Conservation (phyloP, 2,888 invertebrate species). For the Phyllotreta cruciferae region DNA sequence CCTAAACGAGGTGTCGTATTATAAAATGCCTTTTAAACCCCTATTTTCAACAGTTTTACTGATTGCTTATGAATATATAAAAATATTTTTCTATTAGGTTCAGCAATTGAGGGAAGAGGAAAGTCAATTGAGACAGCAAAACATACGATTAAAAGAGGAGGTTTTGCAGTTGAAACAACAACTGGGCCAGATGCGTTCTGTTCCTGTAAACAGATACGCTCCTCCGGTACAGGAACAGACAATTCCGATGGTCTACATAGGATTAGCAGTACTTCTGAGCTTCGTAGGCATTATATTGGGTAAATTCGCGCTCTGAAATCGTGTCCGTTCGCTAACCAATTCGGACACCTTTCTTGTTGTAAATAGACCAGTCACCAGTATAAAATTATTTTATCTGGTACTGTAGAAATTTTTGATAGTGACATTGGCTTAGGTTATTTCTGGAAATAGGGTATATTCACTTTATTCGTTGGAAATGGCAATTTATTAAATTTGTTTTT, state of each 20-base stretch:
- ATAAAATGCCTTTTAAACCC: too few species aligned
- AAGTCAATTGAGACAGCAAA: constrained; percentile 82
- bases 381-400: constrained; percentile 25
- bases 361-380: constrained; percentile 27
- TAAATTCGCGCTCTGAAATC: constrained; percentile 83
- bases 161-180: constrained; percentile 67
- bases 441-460: constrained; percentile 29
- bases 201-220: constrained; percentile 63
- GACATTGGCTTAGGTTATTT: constrained; percentile 26
- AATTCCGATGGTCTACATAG: constrained; percentile 69
- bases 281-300: constrained; percentile 79
- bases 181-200: constrained; percentile 50
- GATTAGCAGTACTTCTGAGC: constrained; percentile 72
- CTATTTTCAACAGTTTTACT: too few species aligned
- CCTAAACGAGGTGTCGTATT: too few species aligned
- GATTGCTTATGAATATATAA: too few species aligned
- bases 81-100: constrained; percentile 61
- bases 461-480: constrained; percentile 26
- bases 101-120: constrained; percentile 80
- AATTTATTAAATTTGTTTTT: constrained; percentile 8
- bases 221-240: constrained; percentile 67
- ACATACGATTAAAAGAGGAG: constrained; percentile 82
- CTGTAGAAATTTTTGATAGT: constrained; percentile 31
- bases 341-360: constrained; percentile 33
- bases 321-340: constrained; percentile 12